These are phyloP conservation scores for Pithys albifrons DNA, from an alignment of 2,113 vertebrate genomes.

Conservation along the genomic window DNA sequence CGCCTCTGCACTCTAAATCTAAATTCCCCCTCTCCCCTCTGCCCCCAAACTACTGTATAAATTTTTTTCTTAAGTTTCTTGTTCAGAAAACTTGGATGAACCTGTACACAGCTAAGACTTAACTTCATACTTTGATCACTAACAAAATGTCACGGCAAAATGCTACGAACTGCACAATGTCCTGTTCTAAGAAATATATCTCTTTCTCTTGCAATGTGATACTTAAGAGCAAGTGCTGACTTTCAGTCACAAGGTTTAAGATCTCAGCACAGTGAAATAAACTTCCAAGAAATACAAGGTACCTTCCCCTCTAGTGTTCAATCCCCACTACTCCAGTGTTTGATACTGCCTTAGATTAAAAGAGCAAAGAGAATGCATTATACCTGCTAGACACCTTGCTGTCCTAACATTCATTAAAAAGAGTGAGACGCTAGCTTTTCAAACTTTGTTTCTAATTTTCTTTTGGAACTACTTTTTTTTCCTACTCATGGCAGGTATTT, in stretches of 20 bases:
- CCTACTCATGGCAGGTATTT: not conserved
- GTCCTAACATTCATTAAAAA: not conserved
- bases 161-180: not conserved
- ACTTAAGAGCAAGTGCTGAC: not conserved
- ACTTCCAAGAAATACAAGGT: not conserved
- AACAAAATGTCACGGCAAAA: not conserved
- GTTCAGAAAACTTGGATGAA: not conserved
- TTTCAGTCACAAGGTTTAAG: not conserved
- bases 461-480: not conserved
- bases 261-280: not conserved
- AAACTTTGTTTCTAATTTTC: not conserved
- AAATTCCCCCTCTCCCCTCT: not conserved
- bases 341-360: not conserved
- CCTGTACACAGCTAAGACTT: not conserved
- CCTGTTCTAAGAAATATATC: not conserved
- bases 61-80: not conserved
- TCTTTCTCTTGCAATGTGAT: not conserved
- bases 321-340: not conserved
- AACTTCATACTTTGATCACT: not conserved
- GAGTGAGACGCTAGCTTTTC: not conserved
- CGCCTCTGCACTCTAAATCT: not conserved
- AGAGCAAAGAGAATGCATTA: constrained; percentile 16
- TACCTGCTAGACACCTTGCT: not conserved
- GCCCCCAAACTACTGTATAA: not conserved
- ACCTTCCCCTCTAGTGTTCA: not conserved